A percentile compares a stretch with the other conserved stretches of the same genome.
phyloP scores from a whole-genome alignment of 2,113 vertebrate species.

The Rana temporaria region DNA sequence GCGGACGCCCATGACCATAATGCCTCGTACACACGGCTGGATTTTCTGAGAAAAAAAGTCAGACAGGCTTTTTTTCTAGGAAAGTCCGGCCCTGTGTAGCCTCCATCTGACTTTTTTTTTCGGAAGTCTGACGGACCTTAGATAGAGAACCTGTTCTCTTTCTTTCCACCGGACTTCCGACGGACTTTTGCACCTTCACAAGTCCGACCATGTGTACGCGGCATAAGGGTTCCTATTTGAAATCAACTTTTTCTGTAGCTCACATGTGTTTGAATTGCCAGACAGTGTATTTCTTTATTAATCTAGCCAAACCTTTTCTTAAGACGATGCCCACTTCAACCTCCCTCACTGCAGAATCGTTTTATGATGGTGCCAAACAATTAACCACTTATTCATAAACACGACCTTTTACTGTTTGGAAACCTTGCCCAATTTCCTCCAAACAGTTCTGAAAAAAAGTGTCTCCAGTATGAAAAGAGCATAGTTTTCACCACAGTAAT shows the following conservation, averaged over 20 bases:
- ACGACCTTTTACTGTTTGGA: conserved; percentile 20
- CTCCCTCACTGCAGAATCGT: not conserved
- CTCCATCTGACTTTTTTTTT: no score
- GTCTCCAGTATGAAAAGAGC: conserved; percentile 37
- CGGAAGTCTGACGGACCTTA: no score
- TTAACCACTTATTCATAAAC: conserved; percentile 23
- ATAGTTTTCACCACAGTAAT: conserved; percentile 40
- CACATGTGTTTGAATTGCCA: not conserved
- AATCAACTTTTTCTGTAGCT: not conserved
- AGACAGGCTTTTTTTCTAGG: no score
- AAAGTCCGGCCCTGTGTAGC: no score
- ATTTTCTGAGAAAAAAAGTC: no score
- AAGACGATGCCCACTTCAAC: not conserved
- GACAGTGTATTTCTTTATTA: not conserved
- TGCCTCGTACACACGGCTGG: no score
- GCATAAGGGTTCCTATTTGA: no score
- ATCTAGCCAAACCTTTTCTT: not conserved
- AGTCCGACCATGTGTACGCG: no score
- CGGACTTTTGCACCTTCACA: no score
- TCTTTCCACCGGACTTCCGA: no score
- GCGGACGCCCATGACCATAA: no score
- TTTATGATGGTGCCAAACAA: conserved; percentile 24
- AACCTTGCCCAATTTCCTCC: conserved; percentile 2
- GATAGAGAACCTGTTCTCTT: no score
- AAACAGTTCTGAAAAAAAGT: conserved; percentile 3